Evolutionary conservation across 2,888 invertebrate genomes (phyloP).

Genomic region (Hypsopygia costalis): DNA sequence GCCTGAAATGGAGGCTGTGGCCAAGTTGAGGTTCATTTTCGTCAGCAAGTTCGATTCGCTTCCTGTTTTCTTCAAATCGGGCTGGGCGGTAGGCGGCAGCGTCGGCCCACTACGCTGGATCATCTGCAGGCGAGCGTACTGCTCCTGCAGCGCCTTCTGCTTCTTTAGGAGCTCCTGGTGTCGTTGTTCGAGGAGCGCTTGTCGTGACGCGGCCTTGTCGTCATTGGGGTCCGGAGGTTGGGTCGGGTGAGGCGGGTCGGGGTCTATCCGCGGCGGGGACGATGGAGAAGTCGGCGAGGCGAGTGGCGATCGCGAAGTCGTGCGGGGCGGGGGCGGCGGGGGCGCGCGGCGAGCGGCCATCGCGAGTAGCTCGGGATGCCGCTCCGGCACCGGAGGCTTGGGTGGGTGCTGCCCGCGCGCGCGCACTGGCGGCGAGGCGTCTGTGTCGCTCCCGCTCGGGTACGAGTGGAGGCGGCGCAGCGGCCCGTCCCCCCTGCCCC

Average conservation of each 20-base stretch:
- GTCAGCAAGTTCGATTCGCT: constrained; percentile 92
- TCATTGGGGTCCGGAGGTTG: constrained; percentile 67
- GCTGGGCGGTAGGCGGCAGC: constrained; percentile 81
- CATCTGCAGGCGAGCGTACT: constrained; percentile 93
- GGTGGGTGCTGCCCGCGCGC: constrained; percentile 78
- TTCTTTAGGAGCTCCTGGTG: constrained; percentile 94
- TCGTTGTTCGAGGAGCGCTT: constrained; percentile 90
- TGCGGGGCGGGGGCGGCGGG: constrained; percentile 95
- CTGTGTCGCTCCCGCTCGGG: constrained; percentile 92
- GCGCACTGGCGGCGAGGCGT: constrained; percentile 87
- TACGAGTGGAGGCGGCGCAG: constrained; percentile 90
- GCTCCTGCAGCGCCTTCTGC: constrained; percentile 93
- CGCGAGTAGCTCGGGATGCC: constrained; percentile 88
- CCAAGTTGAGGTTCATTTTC: constrained; percentile 89
- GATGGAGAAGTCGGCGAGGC: constrained; percentile 84
- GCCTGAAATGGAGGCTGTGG: constrained; percentile 59
- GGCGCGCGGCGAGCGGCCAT: constrained; percentile 86
- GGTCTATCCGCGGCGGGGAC: constrained; percentile 77
- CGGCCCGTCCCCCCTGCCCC: constrained; percentile 65
- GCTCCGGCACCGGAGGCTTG: constrained; percentile 91
- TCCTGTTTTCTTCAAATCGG: constrained; percentile 91
- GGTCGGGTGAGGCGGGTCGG: constrained; percentile 38
- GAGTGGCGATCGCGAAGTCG: constrained; percentile 92
- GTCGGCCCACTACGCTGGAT: constrained; percentile 89
- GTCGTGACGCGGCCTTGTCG: constrained; percentile 67